Conservation (phyloP, 2,888 invertebrate genomes). For the Ctena decussata region DNA sequence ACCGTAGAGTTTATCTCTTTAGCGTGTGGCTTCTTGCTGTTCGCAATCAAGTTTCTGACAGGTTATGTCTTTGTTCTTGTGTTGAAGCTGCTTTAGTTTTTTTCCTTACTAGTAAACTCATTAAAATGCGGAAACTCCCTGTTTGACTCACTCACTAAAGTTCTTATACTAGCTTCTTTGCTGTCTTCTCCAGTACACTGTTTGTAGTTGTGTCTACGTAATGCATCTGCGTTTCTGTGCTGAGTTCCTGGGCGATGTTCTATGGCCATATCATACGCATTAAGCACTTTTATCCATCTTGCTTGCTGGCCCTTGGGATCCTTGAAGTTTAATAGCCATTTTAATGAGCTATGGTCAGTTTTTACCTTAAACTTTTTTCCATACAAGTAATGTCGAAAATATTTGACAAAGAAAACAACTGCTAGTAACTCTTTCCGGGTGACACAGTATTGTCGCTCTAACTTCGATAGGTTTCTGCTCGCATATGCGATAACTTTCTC, state of each 20-base stretch:
- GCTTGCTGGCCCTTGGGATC: not conserved
- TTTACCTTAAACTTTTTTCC: not conserved
- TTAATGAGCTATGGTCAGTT: not conserved
- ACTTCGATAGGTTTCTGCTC: too few species aligned
- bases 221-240: not conserved
- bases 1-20: not conserved
- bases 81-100: not conserved
- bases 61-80: not conserved
- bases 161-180: not conserved
- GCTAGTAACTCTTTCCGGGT: conserved; percentile 59
- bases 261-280: not conserved
- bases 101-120: too few species aligned
- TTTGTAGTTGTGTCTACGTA: not conserved
- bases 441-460: conserved; percentile 48
- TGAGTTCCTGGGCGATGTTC: not conserved
- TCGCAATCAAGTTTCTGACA: not conserved
- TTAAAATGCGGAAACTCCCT: not conserved
- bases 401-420: not conserved
- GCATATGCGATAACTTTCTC: conserved; percentile 41
- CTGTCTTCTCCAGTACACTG: not conserved
- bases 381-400: not conserved
- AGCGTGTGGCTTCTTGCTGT: not conserved
- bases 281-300: not conserved
- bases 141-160: not conserved
- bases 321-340: not conserved